These are phyloP conservation scores for Eleginops maclovinus DNA, from an alignment of 2,113 vertebrate species.

Conservation along the genomic window DNA sequence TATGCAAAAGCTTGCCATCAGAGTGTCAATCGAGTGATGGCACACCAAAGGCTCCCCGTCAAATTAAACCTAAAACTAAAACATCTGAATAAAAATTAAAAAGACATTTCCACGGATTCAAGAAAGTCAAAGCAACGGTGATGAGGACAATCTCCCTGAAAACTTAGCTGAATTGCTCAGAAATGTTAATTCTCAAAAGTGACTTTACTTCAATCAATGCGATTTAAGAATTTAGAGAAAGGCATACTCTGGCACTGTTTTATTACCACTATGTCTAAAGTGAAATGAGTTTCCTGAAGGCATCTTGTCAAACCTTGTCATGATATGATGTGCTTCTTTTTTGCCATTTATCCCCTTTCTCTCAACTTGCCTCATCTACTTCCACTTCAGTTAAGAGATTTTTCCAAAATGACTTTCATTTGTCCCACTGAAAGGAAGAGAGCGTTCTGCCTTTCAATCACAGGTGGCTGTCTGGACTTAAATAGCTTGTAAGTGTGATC, in stretches of 20 bases:
- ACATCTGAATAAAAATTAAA: slow-evolving; percentile 52
- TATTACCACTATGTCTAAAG: slow-evolving; percentile 32
- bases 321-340: slow-evolving; percentile 35
- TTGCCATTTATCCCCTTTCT: slow-evolving; percentile 40
- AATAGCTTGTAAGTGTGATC: slow-evolving; percentile 59
- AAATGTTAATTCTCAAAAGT: slow-evolving; percentile 58
- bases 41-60: too few relatives aligned
- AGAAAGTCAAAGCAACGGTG: slow-evolving; percentile 46
- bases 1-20: background rate
- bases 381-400: slow-evolving; percentile 50
- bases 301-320: slow-evolving; percentile 43
- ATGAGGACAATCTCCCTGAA: slow-evolving; percentile 49
- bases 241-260: slow-evolving; percentile 10
- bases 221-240: slow-evolving; percentile 9
- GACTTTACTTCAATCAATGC: slow-evolving; percentile 19
- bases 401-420: slow-evolving; percentile 49
- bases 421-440: slow-evolving; percentile 37
- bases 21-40: too few relatives aligned
- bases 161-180: slow-evolving; percentile 45
- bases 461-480: slow-evolving; percentile 69
- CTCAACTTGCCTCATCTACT: slow-evolving; percentile 44
- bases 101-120: slow-evolving; percentile 34
- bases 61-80: background rate
- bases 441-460: slow-evolving; percentile 66
- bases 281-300: slow-evolving; percentile 52